phyloP scores from a whole-genome alignment of 2,797 vertebrate species.

The Eulemur coronatus region DNA sequence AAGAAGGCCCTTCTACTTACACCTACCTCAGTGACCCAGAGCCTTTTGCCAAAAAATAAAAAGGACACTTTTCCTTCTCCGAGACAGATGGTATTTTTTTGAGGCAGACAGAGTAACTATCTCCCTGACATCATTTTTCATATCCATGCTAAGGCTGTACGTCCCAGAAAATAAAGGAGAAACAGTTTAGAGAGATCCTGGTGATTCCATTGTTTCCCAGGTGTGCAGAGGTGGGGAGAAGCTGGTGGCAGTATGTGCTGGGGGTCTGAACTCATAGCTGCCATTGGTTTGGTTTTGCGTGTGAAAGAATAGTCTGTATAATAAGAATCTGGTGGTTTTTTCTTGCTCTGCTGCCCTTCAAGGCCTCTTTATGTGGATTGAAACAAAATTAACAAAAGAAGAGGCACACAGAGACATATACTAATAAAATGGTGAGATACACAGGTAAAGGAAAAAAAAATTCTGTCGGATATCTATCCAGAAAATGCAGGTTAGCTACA shows the following conservation, averaged over 20 bases:
- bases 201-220: not conserved
- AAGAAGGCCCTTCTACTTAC: not conserved
- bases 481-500: not conserved
- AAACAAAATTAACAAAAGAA: not conserved
- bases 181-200: not conserved
- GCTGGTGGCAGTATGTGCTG: not conserved
- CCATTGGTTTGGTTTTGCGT: not conserved
- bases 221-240: not conserved
- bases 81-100: not conserved
- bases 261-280: not conserved
- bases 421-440: not conserved
- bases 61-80: not conserved
- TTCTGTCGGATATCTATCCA: not conserved
- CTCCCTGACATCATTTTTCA: not conserved
- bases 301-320: not conserved
- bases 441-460: not conserved
- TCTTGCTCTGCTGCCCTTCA: not conserved
- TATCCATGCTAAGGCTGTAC: not conserved
- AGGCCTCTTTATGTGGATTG: not conserved
- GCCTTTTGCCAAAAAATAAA: not conserved
- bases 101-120: not conserved
- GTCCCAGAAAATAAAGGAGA: not conserved
- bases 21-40: not conserved
- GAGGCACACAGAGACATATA: not conserved
- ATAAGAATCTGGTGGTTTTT: not conserved